Percentiles rank a stretch among this genome's conserved stretches.
These are phyloP conservation scores for Andrena praecox DNA, from an alignment of 2,888 invertebrate genomes.

Conservation along the genomic window DNA sequence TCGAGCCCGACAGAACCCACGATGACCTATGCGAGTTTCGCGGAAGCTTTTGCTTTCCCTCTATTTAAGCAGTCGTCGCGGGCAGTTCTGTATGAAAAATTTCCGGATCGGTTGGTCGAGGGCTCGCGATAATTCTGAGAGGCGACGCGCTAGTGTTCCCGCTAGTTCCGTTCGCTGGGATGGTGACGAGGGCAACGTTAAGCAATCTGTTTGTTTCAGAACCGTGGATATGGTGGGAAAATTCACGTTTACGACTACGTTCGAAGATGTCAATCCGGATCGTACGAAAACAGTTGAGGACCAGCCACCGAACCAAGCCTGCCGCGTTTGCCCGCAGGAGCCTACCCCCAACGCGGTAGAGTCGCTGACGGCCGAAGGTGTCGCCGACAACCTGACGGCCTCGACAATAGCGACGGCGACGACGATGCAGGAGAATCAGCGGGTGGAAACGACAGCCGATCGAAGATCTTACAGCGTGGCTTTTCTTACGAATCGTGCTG, in stretches of 20 bases:
- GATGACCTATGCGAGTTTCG: too few relatives aligned
- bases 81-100: too few relatives aligned
- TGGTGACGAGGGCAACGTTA: slow-evolving; percentile 4
- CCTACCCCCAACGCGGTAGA: background rate
- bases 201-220: slow-evolving; percentile 53
- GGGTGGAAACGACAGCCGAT: background rate
- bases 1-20: too few relatives aligned
- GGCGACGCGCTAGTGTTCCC: background rate
- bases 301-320: slow-evolving; percentile 3
- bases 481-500: slow-evolving; percentile 38
- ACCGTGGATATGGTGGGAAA: slow-evolving; percentile 55
- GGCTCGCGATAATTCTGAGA: too few relatives aligned
- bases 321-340: background rate
- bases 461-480: slow-evolving; percentile 25
- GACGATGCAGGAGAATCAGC: background rate
- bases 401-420: background rate
- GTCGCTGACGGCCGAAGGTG: background rate
- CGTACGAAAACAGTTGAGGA: background rate
- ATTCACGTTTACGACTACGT: slow-evolving; percentile 25
- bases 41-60: too few relatives aligned
- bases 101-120: too few relatives aligned
- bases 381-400: background rate
- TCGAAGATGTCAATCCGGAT: slow-evolving; percentile 37
- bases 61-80: too few relatives aligned
- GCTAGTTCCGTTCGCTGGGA: too few relatives aligned